Evolutionary conservation across 37 sponge, comb jelly and placozoan species (phyloP).

Genomic region (Eunapius fragilis): DNA sequence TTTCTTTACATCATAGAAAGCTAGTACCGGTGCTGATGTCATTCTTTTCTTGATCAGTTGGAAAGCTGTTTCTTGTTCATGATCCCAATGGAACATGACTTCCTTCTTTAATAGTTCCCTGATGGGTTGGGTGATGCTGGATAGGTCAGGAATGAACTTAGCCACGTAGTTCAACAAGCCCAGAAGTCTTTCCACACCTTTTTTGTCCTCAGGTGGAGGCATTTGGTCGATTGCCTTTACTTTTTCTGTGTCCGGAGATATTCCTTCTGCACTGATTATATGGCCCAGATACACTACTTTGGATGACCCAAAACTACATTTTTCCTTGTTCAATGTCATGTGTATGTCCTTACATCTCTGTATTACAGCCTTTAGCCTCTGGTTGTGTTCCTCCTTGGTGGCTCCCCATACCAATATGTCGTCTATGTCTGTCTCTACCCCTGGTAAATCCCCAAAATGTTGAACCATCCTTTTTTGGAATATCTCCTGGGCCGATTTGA

Average conservation of each 20-base stretch:
- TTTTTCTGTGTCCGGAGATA: conserved; percentile 56
- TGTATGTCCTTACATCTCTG: neutral
- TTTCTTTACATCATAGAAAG: neutral
- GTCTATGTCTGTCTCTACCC: too few species aligned
- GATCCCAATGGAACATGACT: conserved; percentile 27
- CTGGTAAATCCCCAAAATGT: too few species aligned
- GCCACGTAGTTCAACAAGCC: conserved; percentile 50
- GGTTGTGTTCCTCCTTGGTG: too few species aligned
- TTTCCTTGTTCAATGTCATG: conserved; percentile 30
- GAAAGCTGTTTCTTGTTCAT: too few species aligned
- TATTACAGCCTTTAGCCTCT: too few species aligned
- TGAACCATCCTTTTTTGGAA: too few species aligned
- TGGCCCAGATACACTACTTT: conserved; percentile 40
- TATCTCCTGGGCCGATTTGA: too few species aligned
- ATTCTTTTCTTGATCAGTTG: neutral
- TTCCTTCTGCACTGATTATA: conserved; percentile 34
- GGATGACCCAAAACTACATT: conserved; percentile 5
- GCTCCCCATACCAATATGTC: too few species aligned
- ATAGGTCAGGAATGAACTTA: conserved; percentile 50
- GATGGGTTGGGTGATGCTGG: conserved; percentile 12
- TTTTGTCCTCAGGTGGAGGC: conserved; percentile 19
- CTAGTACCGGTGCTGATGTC: conserved; percentile 2
- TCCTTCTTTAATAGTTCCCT: conserved; percentile 30
- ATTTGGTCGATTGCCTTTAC: conserved; percentile 33
- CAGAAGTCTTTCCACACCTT: conserved; percentile 32